phyloP scores from a whole-genome alignment of 30 jellyfish, hydroid and myxozoan genomes.

The Hydra vulgaris region DNA sequence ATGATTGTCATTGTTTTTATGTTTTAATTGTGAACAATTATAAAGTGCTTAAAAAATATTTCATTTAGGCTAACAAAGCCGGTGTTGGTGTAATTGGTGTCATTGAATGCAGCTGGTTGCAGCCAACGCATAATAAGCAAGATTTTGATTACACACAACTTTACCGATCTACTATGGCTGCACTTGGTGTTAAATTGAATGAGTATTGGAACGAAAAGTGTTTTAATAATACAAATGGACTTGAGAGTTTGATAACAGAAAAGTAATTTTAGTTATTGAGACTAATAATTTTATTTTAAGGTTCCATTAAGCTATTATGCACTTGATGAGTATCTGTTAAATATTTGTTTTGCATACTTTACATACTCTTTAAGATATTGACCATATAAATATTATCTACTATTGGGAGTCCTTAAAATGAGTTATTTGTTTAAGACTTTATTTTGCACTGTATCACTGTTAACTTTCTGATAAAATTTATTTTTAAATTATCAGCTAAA shows the following conservation, averaged over 20 bases:
- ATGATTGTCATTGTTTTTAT: no score
- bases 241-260: neutral
- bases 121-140: conserved; percentile 95
- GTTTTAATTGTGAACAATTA: no score
- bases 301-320: neutral
- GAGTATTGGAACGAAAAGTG: conserved; percentile 77
- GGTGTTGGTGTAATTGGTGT: conserved; percentile 98
- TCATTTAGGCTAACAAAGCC: conserved; percentile 55
- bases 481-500: no score
- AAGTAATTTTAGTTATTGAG: neutral
- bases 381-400: no score
- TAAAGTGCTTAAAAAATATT: no score
- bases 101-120: conserved; percentile 79
- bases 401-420: no score
- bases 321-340: no score
- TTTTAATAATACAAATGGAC: neutral
- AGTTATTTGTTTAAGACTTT: no score
- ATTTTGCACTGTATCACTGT: no score
- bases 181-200: conserved; percentile 73
- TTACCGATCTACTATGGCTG: conserved; percentile 76
- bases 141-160: conserved; percentile 84
- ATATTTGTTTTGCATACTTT: no score
- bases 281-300: neutral
- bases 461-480: no score
- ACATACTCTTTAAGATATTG: no score